phyloP scores from a whole-genome alignment of 2,113 vertebrate genomes.

The Carettochelys insculpta region DNA sequence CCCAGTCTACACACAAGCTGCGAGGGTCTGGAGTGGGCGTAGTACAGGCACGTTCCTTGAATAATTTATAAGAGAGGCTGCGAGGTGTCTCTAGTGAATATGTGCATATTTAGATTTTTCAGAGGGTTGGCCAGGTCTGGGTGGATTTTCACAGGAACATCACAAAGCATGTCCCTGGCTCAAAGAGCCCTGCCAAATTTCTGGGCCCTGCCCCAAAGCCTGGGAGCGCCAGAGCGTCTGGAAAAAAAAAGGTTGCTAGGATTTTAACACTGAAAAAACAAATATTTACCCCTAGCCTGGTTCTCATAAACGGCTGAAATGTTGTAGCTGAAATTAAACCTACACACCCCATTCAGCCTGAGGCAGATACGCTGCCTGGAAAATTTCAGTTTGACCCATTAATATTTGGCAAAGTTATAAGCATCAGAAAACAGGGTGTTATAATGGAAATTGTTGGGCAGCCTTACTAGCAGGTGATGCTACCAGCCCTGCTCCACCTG shows the following conservation, averaged over 20 bases:
- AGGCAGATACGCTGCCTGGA: accelerated
- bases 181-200: background rate
- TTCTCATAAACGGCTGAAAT: background rate
- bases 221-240: background rate
- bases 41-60: accelerated
- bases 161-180: background rate
- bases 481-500: background rate
- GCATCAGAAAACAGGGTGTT: background rate
- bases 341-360: background rate
- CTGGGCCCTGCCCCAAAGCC: background rate
- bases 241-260: background rate
- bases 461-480: accelerated
- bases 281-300: accelerated
- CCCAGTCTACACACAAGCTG: background rate
- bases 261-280: background rate
- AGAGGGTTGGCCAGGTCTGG: background rate
- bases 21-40: accelerated
- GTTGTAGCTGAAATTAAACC: background rate
- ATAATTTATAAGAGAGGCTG: accelerated
- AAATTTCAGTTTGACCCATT: accelerated
- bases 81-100: accelerated
- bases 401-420: accelerated
- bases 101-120: accelerated
- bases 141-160: background rate
- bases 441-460: accelerated